Conservation (phyloP, 2,888 invertebrate species). For the Ethmia dodecea region DNA sequence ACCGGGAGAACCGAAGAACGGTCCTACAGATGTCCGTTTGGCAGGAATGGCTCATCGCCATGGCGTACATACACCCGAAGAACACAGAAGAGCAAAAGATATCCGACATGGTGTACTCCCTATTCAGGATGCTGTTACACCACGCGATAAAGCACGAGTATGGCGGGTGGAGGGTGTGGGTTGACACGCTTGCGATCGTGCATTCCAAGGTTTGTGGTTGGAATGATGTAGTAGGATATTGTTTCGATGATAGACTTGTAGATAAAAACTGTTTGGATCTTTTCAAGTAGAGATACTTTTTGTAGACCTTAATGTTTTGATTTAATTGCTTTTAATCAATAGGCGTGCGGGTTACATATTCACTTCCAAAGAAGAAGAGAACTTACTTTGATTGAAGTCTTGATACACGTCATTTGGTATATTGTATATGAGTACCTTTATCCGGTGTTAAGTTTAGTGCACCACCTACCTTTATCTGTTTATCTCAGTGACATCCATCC, state of each 20-base stretch:
- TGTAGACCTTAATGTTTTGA: too few species aligned
- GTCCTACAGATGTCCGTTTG: constrained; percentile 99
- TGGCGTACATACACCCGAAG: constrained; percentile 98
- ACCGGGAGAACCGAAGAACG: constrained; percentile 96
- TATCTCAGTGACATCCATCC: too few species aligned
- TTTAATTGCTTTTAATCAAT: too few species aligned
- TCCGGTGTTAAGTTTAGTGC: too few species aligned
- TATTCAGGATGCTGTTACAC: constrained; percentile 98
- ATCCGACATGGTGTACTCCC: constrained; percentile 97
- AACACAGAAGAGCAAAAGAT: constrained; percentile 97
- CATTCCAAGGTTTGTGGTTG: constrained; percentile 91
- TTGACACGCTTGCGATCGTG: constrained; percentile 98
- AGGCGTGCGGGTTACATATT: too few species aligned
- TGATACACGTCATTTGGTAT: too few species aligned
- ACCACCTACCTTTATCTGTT: too few species aligned
- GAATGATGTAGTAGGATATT: background rate
- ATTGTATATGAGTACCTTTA: too few species aligned
- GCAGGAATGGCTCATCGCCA: constrained; percentile 95
- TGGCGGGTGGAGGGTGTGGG: constrained; percentile 99
- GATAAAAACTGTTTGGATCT: too few species aligned
- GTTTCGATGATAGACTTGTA: background rate
- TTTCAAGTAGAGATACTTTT: too few species aligned
- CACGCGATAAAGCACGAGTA: constrained; percentile 99
- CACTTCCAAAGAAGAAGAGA: too few species aligned
- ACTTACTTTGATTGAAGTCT: too few species aligned